Evolutionary conservation across 2,888 invertebrate species (phyloP).

Genomic region (Heliconius hortense): DNA sequence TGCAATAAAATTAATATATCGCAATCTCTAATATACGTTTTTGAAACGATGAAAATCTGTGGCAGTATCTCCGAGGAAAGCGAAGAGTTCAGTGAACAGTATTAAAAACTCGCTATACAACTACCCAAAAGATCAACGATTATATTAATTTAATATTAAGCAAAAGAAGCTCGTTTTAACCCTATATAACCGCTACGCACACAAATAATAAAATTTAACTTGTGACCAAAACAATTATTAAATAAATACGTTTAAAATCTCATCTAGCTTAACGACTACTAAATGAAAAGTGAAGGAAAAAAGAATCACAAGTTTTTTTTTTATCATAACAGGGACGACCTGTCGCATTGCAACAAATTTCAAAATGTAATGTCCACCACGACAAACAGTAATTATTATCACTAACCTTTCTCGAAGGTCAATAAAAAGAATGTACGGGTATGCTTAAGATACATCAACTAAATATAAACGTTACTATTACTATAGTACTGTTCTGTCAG

Average conservation of each 20-base stretch:
- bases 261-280: constrained; percentile 78
- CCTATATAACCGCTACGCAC: constrained; percentile 34
- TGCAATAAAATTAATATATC: neutral
- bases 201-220: constrained; percentile 50
- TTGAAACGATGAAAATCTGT: constrained; percentile 47
- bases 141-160: constrained; percentile 32
- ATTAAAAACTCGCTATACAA: constrained; percentile 21
- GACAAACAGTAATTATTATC: constrained; percentile 69
- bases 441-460: constrained; percentile 76
- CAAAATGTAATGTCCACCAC: constrained; percentile 66
- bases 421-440: constrained; percentile 81
- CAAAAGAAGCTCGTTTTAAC: constrained; percentile 36
- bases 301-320: constrained; percentile 67
- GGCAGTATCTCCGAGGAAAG: constrained; percentile 50
- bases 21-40: constrained; percentile 18
- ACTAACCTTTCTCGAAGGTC: constrained; percentile 82
- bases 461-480: constrained; percentile 57
- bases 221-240: constrained; percentile 64
- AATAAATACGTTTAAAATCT: constrained; percentile 70
- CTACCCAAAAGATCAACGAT: constrained; percentile 34
- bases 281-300: constrained; percentile 75
- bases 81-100: constrained; percentile 30
- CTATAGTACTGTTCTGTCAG: constrained; percentile 14
- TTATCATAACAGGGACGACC: constrained; percentile 55
- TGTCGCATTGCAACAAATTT: constrained; percentile 38